These are phyloP conservation scores for Anas bahamensis DNA, from an alignment of 2,797 vertebrate genomes.

Conservation along the genomic window DNA sequence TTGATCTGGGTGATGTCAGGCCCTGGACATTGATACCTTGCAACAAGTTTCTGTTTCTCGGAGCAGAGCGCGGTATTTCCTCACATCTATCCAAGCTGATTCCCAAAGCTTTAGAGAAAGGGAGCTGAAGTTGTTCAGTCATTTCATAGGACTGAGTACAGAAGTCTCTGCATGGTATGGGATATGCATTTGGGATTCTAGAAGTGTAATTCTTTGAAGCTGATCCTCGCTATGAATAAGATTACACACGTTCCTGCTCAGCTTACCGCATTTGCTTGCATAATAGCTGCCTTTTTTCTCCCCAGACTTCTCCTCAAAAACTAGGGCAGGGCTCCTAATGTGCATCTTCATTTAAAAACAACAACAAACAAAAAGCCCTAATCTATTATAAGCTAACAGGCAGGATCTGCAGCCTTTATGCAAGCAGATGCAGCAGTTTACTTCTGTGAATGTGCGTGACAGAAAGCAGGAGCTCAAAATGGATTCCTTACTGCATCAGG, in stretches of 20 bases:
- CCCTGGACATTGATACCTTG: neutral
- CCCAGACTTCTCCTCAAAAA: conserved; percentile 48
- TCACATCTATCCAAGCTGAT: neutral
- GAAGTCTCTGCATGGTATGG: neutral
- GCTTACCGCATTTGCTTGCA: conserved; percentile 42
- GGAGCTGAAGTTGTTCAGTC: neutral
- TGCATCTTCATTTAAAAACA: neutral
- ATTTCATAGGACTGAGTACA: neutral
- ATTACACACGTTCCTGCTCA: conserved; percentile 32
- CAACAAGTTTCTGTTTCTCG: neutral
- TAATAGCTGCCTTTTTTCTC: conserved; percentile 43
- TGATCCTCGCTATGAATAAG: conserved; percentile 32
- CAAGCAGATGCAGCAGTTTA: neutral
- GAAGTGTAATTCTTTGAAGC: conserved; percentile 43
- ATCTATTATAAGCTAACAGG: conserved; percentile 4
- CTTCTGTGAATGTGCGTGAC: neutral
- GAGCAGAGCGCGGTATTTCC: neutral
- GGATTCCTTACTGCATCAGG: neutral
- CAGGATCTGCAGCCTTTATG: neutral
- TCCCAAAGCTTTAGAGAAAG: neutral
- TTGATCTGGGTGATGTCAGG: neutral
- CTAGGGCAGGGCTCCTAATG: conserved; percentile 44
- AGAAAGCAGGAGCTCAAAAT: conserved; percentile 29
- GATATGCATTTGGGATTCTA: conserved; percentile 20
- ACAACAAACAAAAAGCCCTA: neutral